Evolutionary conservation across 1,140 invertebrate species (phyloP), one percentile per base, ranked within the genome.

Genomic region (Euwallacea fornicatus): DNA sequence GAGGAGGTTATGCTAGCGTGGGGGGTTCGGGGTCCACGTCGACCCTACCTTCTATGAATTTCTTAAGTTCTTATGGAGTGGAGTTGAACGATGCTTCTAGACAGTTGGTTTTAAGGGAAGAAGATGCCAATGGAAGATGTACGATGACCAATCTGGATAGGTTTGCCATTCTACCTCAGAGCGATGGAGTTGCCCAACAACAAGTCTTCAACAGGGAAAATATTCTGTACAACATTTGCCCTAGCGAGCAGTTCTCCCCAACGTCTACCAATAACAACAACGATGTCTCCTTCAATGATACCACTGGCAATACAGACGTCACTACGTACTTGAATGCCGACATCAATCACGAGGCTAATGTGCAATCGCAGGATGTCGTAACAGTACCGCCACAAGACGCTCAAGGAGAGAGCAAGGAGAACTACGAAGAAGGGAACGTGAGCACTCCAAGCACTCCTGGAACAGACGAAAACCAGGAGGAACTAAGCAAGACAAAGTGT

Each of bases 21-120:
- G 88, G 88, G 89, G 88, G 88, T 83, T 85, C 86, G 82, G 86
- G 83, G 81, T 33, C 42, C 7, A 84, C 83, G 81, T 85, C 84
- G 86, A 88, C 83, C 83, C 83, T 77, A 80, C 81, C 80, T 73
- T 73, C 73, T 60, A 63, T 10, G 46, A 50, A 11, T 50, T 50
- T 13, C 9, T 50, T 13, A 10, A 50, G 46, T 50, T 2, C 13
- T 10, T 60, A 70, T 13, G 60, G 44, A 43, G 53, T 69, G 53
- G 71, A 76, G 61, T 58, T 68, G 10, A 72, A 69, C 66, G 74
- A 77, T 16, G 41, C n/a, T 58, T 43, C 15, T 11, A 72, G 63
- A 61, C 41, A 68, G 47, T 42, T 65, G 44, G 11, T 66, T 16
- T 8, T 59, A 3, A 67, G 54, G 50, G 53, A 55, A 7, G 64